Conservation (phyloP, 2,888 invertebrate species). For the Eupithecia dodoneata region DNA sequence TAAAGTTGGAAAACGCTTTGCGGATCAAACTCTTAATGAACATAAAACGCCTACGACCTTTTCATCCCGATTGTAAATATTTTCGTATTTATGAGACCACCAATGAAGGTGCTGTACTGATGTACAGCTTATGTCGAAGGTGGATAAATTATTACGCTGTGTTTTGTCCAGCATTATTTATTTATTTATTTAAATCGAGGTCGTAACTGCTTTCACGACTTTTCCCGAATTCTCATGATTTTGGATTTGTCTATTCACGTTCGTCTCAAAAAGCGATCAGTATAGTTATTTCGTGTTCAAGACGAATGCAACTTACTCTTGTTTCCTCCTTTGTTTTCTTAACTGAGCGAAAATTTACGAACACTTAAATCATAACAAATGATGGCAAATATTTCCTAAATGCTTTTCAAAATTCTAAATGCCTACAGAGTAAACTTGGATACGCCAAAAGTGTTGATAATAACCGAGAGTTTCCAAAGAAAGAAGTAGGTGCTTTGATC, state of each 20-base stretch:
- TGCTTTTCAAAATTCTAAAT: neutral
- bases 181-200: neutral
- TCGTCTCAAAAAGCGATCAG: neutral
- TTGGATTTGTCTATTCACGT: neutral
- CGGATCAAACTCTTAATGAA: neutral
- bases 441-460: neutral
- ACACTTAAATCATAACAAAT: too few species aligned
- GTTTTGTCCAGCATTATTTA: too few species aligned
- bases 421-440: neutral
- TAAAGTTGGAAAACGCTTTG: neutral
- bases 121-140: neutral
- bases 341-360: too few species aligned
- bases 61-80: neutral
- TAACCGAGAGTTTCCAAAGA: neutral
- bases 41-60: neutral
- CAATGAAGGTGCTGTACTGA: neutral
- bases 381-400: too few species aligned
- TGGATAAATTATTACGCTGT: neutral
- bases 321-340: too few species aligned
- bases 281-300: neutral
- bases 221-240: neutral
- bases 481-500: neutral
- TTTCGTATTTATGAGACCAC: neutral
- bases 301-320: neutral
- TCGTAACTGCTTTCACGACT: neutral